Conservation (phyloP, 2,888 invertebrate species). For the Megastigmus dorsalis region DNA sequence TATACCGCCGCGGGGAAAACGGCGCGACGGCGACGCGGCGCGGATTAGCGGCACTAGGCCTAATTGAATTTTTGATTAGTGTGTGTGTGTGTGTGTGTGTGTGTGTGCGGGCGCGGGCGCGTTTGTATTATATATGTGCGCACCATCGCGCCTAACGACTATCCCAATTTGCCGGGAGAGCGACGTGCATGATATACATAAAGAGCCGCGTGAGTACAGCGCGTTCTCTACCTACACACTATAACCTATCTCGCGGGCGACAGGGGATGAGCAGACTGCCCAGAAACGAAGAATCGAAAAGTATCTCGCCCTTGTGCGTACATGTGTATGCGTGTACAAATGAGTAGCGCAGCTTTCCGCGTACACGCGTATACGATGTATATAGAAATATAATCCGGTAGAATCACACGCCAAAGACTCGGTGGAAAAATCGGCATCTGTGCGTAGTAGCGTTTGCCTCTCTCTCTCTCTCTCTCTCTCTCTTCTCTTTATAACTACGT, state of each 20-base stretch:
- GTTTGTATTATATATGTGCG: no score
- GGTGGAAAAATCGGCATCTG: conserved; percentile 13
- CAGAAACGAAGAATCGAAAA: no score
- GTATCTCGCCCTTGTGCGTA: neutral
- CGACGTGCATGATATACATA: no score
- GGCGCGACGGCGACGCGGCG: neutral
- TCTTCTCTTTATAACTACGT: no score
- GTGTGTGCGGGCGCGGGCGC: neutral
- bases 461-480: neutral
- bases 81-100: no score
- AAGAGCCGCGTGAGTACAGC: no score
- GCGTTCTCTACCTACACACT: no score
- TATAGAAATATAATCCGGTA: neutral
- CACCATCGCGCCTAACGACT: no score
- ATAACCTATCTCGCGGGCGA: no score
- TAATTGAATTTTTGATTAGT: conserved; percentile 45
- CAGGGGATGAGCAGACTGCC: no score
- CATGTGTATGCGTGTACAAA: neutral
- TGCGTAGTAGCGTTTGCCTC: neutral
- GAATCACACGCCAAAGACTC: conserved; percentile 2
- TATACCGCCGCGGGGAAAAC: no score
- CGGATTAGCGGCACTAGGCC: conserved; percentile 14
- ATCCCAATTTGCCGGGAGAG: no score
- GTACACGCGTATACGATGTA: neutral
- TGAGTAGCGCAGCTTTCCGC: neutral